Conservation (phyloP, 1,140 invertebrate genomes). For the Forficula auricularia region DNA sequence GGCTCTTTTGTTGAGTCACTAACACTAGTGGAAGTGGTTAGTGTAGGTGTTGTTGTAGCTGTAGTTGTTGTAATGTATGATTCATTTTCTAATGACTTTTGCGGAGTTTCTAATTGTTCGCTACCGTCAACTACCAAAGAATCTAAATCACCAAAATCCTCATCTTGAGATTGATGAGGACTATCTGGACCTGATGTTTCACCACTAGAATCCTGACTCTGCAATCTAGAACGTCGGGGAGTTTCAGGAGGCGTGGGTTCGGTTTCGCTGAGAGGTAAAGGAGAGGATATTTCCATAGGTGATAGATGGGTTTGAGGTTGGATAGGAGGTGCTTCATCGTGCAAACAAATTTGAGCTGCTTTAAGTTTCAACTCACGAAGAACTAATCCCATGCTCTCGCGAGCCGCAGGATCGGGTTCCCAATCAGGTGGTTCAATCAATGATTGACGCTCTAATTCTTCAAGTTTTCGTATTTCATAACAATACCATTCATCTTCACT, state of each 20-base stretch:
- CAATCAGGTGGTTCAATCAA: constrained; percentile 44
- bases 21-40: constrained; percentile 20
- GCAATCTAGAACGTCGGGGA: too few species aligned
- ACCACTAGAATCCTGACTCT: constrained; percentile 39
- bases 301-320: too few species aligned
- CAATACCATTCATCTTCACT: constrained; percentile 87
- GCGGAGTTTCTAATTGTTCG: too few species aligned
- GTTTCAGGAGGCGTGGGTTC: too few species aligned
- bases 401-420: constrained; percentile 37
- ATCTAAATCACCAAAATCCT: too few species aligned
- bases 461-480: constrained; percentile 68
- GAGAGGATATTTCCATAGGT: too few species aligned
- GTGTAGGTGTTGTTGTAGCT: too few species aligned
- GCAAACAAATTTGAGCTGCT: constrained; percentile 21
- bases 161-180: constrained; percentile 48
- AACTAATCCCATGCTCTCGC: constrained; percentile 56
- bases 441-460: constrained; percentile 64
- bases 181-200: constrained; percentile 75
- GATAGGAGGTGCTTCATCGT: too few species aligned
- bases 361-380: constrained; percentile 51
- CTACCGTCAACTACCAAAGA: too few species aligned
- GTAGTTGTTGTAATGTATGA: too few species aligned
- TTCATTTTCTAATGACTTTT: too few species aligned
- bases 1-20: constrained; percentile 31
- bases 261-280: too few species aligned